Base-by-base conservation (phyloP, 2,113 vertebrate genomes). In the Columbina picui region DNA sequence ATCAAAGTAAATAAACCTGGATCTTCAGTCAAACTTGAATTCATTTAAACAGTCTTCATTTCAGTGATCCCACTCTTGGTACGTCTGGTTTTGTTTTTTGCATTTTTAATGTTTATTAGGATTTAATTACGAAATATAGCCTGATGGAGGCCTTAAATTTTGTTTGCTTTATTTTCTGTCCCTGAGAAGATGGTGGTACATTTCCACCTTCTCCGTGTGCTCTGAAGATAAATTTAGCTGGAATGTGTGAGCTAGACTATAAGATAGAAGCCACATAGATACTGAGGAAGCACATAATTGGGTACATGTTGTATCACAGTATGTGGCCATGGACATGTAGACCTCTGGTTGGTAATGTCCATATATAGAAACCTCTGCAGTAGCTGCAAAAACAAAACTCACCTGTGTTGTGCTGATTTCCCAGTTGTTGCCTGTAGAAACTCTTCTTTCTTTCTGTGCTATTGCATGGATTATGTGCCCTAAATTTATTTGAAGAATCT, bases 251-350 rank as follows among this genome's bases (percentile, higher is more conserved):
- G n/a, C 11, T 74, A 26, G 14, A n/a, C 30, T 55, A 36, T 49
- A 78, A 19, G 12, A 38, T 32, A 38, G 36, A 55, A 63, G 22
- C 36, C 20, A 41, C 25, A 27, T 2, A 43, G 29, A 9, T 61
- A 9, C 32, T 27, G 30, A 75, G 60, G 75, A 18, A 81, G 52
- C 53, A n/a, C 14, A 2, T 49, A 67, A 55, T 2, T 67, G 12
- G 13, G 32, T 30, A 63, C 34, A 18, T 1, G 0, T 19, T 45
- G 14, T 43, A 15, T 55, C 38, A 68, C 0, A 2, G 30, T 39
- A 30, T 2, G 0, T 39, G 30, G 30, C 20, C 68, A 32, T 20
- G 26, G 49, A 55, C 18, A 8, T 25, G 12, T 63, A 45, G 22
- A 36, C 10, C 9, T 82, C 43, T 80, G 15, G 6, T 26, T 59